Percentiles rank a stretch among this genome's conserved stretches.
Conservation (phyloP, 2,888 invertebrate species). For the Eristalis tenax region DNA sequence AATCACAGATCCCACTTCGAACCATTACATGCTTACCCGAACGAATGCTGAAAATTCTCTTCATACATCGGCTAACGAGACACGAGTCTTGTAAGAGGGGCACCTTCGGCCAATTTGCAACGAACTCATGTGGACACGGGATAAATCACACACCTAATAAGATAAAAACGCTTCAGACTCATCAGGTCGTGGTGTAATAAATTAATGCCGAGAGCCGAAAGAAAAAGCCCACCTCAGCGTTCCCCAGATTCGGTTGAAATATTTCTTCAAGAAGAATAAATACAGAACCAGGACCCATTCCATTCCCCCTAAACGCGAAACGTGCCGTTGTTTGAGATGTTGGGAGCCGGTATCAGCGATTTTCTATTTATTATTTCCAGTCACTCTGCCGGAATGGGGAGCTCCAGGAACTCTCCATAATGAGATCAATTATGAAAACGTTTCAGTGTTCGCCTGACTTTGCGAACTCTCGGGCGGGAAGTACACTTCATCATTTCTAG, state of each 20-base stretch:
- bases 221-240: conserved; percentile 18
- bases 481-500: neutral
- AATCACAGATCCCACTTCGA: neutral
- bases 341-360: neutral
- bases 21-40: neutral
- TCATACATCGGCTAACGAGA: conserved; percentile 3
- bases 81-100: neutral
- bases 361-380: neutral
- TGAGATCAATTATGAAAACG: neutral
- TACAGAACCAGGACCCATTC: neutral
- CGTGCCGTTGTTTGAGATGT: neutral
- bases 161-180: conserved; percentile 11
- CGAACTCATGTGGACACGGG: conserved; percentile 7
- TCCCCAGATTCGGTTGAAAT: neutral
- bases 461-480: neutral
- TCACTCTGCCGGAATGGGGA: neutral
- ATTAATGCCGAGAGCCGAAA: neutral
- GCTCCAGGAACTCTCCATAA: neutral
- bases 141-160: conserved; percentile 3
- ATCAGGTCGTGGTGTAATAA: conserved; percentile 14
- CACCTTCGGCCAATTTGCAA: neutral
- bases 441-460: neutral
- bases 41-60: neutral
- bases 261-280: neutral
- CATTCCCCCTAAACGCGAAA: neutral